A percentile compares a stretch with the other conserved stretches of the same genome.
Conservation (phyloP, 1,140 invertebrate species). For the Trichonephila inaurata region DNA sequence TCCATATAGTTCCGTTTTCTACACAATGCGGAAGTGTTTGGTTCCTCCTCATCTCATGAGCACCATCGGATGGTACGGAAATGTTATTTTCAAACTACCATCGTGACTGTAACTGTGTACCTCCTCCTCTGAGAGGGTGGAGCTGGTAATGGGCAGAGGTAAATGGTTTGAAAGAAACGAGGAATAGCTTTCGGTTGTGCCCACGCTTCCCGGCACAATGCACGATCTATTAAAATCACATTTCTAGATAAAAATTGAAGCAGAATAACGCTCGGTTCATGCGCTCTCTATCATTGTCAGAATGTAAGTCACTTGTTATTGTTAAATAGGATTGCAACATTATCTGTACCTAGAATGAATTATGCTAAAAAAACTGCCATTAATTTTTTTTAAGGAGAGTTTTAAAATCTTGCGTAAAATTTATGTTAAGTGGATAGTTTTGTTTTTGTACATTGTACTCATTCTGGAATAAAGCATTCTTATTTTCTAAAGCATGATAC, state of each 20-base stretch:
- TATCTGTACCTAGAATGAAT: too few relatives aligned
- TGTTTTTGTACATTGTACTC: too few relatives aligned
- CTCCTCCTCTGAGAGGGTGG: background rate
- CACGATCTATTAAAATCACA: background rate
- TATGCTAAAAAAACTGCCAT: too few relatives aligned
- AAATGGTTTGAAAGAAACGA: background rate
- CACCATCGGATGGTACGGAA: background rate
- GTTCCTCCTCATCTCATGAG: background rate
- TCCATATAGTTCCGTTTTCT: conserved; percentile 13
- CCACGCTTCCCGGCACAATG: background rate
- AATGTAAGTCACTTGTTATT: background rate
- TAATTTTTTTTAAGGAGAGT: too few relatives aligned
- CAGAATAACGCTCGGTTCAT: background rate
- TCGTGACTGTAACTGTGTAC: background rate
- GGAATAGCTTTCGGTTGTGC: background rate
- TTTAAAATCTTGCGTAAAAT: too few relatives aligned
- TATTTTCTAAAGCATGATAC: too few relatives aligned
- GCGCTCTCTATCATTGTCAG: background rate
- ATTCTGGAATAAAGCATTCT: too few relatives aligned
- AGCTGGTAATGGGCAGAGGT: background rate
- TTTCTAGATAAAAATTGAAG: background rate
- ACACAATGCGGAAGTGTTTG: background rate
- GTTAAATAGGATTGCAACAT: background rate
- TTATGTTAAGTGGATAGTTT: too few relatives aligned
- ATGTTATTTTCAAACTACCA: background rate